A percentile compares a stretch with the other conserved stretches of the same genome.
phyloP scores from a whole-genome alignment of 2,113 vertebrate genomes.

The Platichthys stellatus region DNA sequence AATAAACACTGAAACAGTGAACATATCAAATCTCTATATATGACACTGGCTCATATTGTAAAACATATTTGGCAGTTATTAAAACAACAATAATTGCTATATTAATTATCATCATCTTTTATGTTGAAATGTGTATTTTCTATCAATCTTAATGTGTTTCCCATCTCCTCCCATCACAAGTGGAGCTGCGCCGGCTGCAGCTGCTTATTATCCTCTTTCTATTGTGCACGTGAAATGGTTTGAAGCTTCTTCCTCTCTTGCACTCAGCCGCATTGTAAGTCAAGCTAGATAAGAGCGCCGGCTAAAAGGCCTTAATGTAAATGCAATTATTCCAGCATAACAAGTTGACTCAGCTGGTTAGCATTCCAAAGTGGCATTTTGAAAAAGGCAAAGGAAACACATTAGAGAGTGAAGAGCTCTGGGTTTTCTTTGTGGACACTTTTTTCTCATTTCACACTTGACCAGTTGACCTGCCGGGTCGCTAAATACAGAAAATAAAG shows the following conservation, averaged over 20 bases:
- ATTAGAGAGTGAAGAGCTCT: constrained; percentile 4
- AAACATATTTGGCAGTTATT: too few species aligned
- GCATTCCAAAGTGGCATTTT: constrained; percentile 27
- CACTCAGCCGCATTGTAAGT: constrained; percentile 28
- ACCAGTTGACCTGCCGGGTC: constrained; percentile 27
- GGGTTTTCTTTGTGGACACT: constrained; percentile 34
- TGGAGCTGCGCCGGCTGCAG: constrained; percentile 5
- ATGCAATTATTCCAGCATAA: constrained; percentile 44
- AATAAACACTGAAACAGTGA: too few species aligned
- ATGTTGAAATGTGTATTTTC: not conserved
- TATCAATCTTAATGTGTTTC: not conserved
- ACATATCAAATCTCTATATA: too few species aligned
- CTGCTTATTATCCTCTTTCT: constrained; percentile 29
- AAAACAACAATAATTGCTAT: not conserved
- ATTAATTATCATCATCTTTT: not conserved
- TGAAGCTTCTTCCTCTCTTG: constrained; percentile 34
- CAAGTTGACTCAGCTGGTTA: constrained; percentile 15
- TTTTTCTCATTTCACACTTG: constrained; percentile 68
- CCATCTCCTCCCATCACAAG: constrained; percentile 2
- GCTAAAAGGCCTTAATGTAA: constrained; percentile 55
- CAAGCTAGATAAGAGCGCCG: constrained; percentile 17
- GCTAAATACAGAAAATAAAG: constrained; percentile 19
- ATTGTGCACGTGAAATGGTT: constrained; percentile 35
- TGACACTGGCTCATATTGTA: too few species aligned
- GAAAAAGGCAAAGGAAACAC: constrained; percentile 19